Evolutionary conservation across 2,888 invertebrate species (phyloP).

Genomic region (Oscheius sp.): DNA sequence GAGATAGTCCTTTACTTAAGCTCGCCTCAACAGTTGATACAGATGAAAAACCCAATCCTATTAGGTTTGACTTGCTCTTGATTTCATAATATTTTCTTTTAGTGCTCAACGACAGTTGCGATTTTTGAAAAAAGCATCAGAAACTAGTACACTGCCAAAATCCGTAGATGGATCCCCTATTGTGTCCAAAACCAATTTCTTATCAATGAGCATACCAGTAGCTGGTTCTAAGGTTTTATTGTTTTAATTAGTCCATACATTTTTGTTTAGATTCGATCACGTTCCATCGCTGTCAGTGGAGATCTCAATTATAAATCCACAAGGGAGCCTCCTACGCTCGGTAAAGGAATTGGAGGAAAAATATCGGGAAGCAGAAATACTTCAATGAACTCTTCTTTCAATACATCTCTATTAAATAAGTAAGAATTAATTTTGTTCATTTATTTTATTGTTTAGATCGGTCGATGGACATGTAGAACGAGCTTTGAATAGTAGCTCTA

Average conservation of each 20-base stretch:
- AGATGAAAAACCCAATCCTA: constrained; percentile 41
- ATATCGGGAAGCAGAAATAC: background rate
- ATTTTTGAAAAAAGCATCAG: constrained; percentile 42
- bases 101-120: constrained; percentile 49
- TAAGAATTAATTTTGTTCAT: too few relatives aligned
- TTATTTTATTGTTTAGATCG: constrained; percentile 47
- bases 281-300: constrained; percentile 17
- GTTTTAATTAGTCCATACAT: background rate
- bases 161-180: background rate
- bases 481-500: constrained; percentile 38
- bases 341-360: constrained; percentile 45
- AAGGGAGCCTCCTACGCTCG: constrained; percentile 50
- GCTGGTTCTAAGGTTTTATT: constrained; percentile 25
- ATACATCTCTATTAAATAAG: constrained; percentile 8
- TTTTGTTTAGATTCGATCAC: constrained; percentile 15
- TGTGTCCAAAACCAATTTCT: constrained; percentile 20
- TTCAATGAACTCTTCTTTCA: constrained; percentile 15
- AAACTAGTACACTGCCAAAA: constrained; percentile 6
- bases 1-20: constrained; percentile 80
- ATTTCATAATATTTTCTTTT: constrained; percentile 1
- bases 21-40: constrained; percentile 30
- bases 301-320: constrained; percentile 52
- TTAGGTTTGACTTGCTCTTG: constrained; percentile 10
- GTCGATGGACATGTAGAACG: constrained; percentile 39
- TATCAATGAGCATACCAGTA: constrained; percentile 20